Evolutionary conservation across 1,140 invertebrate species (phyloP).

Genomic region (Palaemon carinicauda): DNA sequence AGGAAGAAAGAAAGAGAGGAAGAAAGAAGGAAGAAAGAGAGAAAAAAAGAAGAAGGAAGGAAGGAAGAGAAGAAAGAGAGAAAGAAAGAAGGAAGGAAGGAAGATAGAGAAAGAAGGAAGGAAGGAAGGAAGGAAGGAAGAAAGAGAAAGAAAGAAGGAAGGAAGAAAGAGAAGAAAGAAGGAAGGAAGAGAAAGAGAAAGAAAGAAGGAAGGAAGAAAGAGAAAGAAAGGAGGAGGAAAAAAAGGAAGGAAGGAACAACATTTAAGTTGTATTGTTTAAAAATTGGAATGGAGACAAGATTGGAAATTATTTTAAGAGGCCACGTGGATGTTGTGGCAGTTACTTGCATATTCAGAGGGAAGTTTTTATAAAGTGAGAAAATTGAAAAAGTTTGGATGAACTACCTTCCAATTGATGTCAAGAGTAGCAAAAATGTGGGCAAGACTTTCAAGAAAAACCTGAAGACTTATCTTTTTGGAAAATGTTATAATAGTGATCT

Average conservation of each 20-base stretch:
- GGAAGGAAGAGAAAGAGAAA: neutral
- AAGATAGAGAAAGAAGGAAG: neutral
- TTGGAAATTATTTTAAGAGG: too few relatives aligned
- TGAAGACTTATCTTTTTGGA: too few relatives aligned
- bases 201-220: neutral
- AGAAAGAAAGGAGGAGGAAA: neutral
- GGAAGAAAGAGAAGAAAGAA: neutral
- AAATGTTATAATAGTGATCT: too few relatives aligned
- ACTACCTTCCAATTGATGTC: too few relatives aligned
- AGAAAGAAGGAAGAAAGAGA: neutral
- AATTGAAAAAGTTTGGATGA: too few relatives aligned
- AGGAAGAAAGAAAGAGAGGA: neutral
- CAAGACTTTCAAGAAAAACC: too few relatives aligned
- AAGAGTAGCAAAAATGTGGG: too few relatives aligned
- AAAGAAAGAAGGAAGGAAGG: neutral
- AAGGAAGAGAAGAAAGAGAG: neutral
- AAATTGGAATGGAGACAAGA: too few relatives aligned
- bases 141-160: neutral
- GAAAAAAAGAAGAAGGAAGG: neutral
- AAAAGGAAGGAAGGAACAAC: neutral
- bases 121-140: neutral
- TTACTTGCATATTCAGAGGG: too few relatives aligned
- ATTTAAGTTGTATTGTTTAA: too few relatives aligned
- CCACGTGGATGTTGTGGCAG: too few relatives aligned
- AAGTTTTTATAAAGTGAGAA: too few relatives aligned